Evolutionary conservation across 2,797 vertebrate genomes (phyloP), one percentile per base, ranked within the genome.

Genomic region (Malurus leucopterus): DNA sequence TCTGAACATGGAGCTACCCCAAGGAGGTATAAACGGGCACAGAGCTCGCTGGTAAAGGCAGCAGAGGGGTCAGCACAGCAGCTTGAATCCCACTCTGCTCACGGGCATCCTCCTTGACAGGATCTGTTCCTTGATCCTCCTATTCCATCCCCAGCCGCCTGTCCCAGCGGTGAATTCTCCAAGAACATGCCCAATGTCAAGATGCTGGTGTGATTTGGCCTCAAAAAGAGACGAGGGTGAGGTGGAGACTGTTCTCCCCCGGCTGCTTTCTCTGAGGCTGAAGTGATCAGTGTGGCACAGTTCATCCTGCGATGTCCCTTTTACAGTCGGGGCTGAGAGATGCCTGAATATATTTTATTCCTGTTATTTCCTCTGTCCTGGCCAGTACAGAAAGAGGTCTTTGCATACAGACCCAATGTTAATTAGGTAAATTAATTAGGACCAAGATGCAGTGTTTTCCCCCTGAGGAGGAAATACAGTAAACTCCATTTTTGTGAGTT

Each of bases 381-480:
- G 18, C 40, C 85, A 18, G 44, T 44, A 38, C 34, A 81, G 91
- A 88, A 92, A 75, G 41, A 75, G 44, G 29, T 53, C 85, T 92
- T 88, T 93, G 77, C 91, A 84, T 88, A 84, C 62, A 70, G 71
- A 55, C 74, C 92, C 41, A 59, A 19, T 93, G 89, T 92, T 94
- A 93, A 95, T 94, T 75, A 92, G 70, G 89, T 67, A 86, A 91
- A 94, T 94, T 95, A 94, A 95, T 95, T 95, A 95, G 80, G 61
- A 67, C 76, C 64, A 53, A 80, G 92, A 92, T 92, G 85, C 88
- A 64, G 77, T 92, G 92, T 94, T 95, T 95, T 88, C 84, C 86
- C 85, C 92, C 67, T 67, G 64, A 86, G 70, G 89, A 93, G 92
- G 88, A 94, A 95, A 91, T 87, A 86, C 68, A 93, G 91, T 92